Evolutionary conservation across 2,888 invertebrate species (phyloP).

Genomic region (Ptilodon capucinus): DNA sequence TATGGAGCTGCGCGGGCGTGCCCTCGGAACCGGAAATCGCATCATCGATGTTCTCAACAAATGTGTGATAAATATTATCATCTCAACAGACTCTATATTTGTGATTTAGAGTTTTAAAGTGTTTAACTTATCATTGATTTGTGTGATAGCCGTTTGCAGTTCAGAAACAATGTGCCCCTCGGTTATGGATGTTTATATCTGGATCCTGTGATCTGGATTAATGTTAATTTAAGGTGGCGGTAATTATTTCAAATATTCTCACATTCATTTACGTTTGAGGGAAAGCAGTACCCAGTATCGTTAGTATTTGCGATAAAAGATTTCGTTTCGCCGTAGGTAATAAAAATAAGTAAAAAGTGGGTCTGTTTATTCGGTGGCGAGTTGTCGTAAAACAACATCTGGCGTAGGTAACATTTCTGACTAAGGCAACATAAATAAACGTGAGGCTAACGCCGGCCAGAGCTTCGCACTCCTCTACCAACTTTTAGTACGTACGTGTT

Average conservation of each 20-base stretch:
- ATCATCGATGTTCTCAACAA: constrained; percentile 40
- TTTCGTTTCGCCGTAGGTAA: constrained; percentile 8
- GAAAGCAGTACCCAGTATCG: background rate
- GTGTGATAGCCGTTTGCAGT: constrained; percentile 31
- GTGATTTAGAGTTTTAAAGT: constrained; percentile 40
- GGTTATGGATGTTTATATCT: constrained; percentile 24
- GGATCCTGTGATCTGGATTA: constrained; percentile 15
- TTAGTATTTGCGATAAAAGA: constrained; percentile 7
- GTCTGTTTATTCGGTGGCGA: constrained; percentile 66
- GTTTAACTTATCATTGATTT: constrained; percentile 33
- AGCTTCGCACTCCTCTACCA: constrained; percentile 33
- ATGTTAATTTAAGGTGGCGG: background rate
- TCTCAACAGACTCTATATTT: constrained; percentile 38
- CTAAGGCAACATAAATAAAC: constrained; percentile 79
- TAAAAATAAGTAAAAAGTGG: constrained; percentile 46
- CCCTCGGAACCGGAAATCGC: constrained; percentile 54
- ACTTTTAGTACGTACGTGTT: constrained; percentile 31
- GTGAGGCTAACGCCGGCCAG: constrained; percentile 56
- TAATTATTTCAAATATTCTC: background rate
- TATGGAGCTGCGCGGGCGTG: constrained; percentile 89
- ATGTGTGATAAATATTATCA: constrained; percentile 47
- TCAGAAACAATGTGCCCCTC: constrained; percentile 17
- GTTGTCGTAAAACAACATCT: constrained; percentile 79
- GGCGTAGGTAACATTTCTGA: constrained; percentile 75
- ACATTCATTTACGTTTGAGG: background rate